Evolutionary conservation across 1,140 invertebrate genomes (phyloP), one percentile per base, ranked within the genome.

Genomic region (Zaprionus taronus): DNA sequence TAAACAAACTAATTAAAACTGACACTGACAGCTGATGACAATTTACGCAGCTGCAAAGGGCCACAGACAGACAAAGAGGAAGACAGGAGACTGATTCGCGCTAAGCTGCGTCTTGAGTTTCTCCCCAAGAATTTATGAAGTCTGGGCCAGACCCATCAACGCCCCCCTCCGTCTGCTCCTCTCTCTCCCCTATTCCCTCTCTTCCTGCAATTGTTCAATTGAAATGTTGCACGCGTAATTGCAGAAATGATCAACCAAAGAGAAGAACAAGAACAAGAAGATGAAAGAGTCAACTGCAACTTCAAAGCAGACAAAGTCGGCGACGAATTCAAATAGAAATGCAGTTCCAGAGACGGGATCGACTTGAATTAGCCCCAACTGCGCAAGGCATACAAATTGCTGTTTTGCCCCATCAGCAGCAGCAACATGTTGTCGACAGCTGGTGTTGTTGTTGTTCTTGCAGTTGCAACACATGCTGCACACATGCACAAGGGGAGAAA

Each of bases 1-100:
- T 90, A 90, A 90, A 90, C 85, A 90, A 90, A 90, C 85, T 90
- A 90, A 90, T 90, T 90, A 90, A 90, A 90, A 90, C 68, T 90
- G 85, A 90, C 85, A 85, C 85, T 90, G 85, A 90, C 81, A 73
- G 85, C 79, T 83, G 79, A 85, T 90, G 85, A 89, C 85, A 90
- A 85, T 90, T 90, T 85, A 82, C 81, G 81, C 84, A 90, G 84
- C 75, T 74, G 78, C 70, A 51, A 51, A 51, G 47, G 24, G 79
- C 58, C 28, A 49, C 31, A 47, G 49, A 65, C 47, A 66, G 47
- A 55, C 57, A 63, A 34, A 20, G 55, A 60, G 47, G 36, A 17
- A 51, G 61, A 58, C 41, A 63, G 41, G 24, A 24, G 22, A 41
- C 44, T 22, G 53, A 68, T 38, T 68, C 49, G 47, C 72, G 66